Conservation (phyloP, 2,888 invertebrate species). For the Agonopterix subpropinquella region DNA sequence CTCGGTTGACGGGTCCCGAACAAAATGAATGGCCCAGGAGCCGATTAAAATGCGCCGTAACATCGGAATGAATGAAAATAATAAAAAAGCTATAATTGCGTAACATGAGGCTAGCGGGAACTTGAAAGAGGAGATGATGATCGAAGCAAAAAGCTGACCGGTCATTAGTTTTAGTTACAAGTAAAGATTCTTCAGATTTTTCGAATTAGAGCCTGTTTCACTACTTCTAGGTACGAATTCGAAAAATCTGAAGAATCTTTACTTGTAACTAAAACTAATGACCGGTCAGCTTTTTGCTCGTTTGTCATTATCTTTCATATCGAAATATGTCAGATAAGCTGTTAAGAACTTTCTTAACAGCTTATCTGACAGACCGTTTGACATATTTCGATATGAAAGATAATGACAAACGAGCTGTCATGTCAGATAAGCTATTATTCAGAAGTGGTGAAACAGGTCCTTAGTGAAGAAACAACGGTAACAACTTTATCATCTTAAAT, state of each 20-base stretch:
- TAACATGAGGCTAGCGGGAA: conserved; percentile 50
- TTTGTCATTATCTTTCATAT: no score
- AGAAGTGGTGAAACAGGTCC: no score
- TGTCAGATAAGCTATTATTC: no score
- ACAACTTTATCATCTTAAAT: neutral
- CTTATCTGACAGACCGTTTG: no score
- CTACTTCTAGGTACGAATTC: neutral
- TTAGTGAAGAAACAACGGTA: neutral
- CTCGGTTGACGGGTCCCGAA: conserved; percentile 67
- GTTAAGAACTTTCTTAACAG: no score
- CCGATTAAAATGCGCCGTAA: conserved; percentile 65
- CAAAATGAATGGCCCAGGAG: conserved; percentile 65
- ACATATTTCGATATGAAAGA: no score
- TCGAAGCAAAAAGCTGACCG: neutral
- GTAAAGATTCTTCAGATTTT: neutral
- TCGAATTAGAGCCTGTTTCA: neutral
- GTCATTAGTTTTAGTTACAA: neutral
- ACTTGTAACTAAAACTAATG: neutral
- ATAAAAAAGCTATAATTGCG: conserved; percentile 54
- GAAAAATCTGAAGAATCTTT: neutral
- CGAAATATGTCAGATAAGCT: no score
- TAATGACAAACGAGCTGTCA: no score
- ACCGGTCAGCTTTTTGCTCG: neutral
- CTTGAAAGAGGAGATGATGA: conserved; percentile 24
- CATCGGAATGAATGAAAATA: conserved; percentile 64